phyloP scores from a whole-genome alignment of 2,113 vertebrate species.

The Stegastes partitus region DNA sequence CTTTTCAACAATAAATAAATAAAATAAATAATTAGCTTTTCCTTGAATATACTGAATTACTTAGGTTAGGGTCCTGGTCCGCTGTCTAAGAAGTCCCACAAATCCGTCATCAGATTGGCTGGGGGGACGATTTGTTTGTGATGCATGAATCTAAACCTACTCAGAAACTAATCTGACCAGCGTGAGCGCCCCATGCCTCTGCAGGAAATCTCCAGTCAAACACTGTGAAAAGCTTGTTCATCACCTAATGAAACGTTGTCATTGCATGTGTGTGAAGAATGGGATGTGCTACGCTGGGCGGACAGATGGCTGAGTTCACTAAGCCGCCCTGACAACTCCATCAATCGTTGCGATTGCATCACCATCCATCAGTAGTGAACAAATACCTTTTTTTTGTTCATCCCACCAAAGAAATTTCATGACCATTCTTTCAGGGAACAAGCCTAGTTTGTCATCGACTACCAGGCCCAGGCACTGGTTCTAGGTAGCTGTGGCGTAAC shows the following conservation, averaged over 20 bases:
- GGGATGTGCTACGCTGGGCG: not conserved
- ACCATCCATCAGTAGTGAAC: constrained; percentile 39
- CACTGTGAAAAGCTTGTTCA: constrained; percentile 16
- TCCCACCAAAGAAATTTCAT: constrained; percentile 31
- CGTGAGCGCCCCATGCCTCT: not conserved
- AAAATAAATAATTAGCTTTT: too few relatives aligned
- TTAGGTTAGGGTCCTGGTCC: too few relatives aligned
- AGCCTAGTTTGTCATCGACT: too few relatives aligned
- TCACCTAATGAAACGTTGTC: constrained; percentile 41
- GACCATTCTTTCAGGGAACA: not conserved
- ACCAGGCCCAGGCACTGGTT: too few relatives aligned
- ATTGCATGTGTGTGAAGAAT: constrained; percentile 42
- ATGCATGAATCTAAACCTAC: not conserved
- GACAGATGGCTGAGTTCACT: constrained; percentile 51
- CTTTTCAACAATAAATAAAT: too few relatives aligned
- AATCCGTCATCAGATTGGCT: not conserved
- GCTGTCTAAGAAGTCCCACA: not conserved
- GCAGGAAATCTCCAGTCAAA: not conserved
- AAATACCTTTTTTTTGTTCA: constrained; percentile 42
- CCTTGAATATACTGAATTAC: too few relatives aligned
- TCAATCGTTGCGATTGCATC: constrained; percentile 43
- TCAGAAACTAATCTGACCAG: not conserved
- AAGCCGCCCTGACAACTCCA: constrained; percentile 50
- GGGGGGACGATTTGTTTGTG: not conserved
- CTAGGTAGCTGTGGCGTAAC: too few relatives aligned